These are phyloP conservation scores for Metalampra italica DNA, from an alignment of 2,888 invertebrate genomes.

Conservation along the genomic window DNA sequence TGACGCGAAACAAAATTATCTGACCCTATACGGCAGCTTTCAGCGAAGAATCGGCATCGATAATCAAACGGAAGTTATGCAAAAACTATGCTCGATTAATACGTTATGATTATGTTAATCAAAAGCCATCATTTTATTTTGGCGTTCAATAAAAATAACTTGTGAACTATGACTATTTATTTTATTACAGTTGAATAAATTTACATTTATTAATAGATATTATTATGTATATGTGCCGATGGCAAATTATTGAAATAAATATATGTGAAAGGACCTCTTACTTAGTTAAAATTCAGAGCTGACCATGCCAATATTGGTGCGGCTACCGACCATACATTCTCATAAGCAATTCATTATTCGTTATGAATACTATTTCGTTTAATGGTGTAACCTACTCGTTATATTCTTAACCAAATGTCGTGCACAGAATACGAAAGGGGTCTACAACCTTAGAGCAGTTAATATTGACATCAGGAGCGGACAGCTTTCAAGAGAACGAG, in stretches of 20 bases:
- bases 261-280: slow-evolving; percentile 31
- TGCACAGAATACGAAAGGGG: slow-evolving; percentile 41
- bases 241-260: slow-evolving; percentile 20
- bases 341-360: slow-evolving; percentile 23
- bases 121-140: slow-evolving; percentile 15
- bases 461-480: slow-evolving; percentile 34
- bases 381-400: slow-evolving; percentile 34
- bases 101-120: slow-evolving; percentile 19
- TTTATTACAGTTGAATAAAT: slow-evolving; percentile 21
- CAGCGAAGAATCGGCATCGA: slow-evolving; percentile 7
- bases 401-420: slow-evolving; percentile 34
- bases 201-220: slow-evolving; percentile 8
- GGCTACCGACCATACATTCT: slow-evolving; percentile 26
- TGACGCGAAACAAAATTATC: slow-evolving; percentile 13
- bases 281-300: slow-evolving; percentile 30
- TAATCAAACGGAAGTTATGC: slow-evolving; percentile 23
- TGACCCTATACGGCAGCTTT: slow-evolving; percentile 2
- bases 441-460: slow-evolving; percentile 36
- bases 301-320: slow-evolving; percentile 26
- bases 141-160: slow-evolving; percentile 15
- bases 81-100: slow-evolving; percentile 22
- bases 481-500: slow-evolving; percentile 49
- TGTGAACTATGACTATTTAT: slow-evolving; percentile 27
- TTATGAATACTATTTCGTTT: slow-evolving; percentile 29
- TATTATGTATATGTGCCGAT: slow-evolving; percentile 10